These are phyloP conservation scores for Pedicia rivosa DNA, from an alignment of 2,888 invertebrate genomes.

Conservation along the genomic window DNA sequence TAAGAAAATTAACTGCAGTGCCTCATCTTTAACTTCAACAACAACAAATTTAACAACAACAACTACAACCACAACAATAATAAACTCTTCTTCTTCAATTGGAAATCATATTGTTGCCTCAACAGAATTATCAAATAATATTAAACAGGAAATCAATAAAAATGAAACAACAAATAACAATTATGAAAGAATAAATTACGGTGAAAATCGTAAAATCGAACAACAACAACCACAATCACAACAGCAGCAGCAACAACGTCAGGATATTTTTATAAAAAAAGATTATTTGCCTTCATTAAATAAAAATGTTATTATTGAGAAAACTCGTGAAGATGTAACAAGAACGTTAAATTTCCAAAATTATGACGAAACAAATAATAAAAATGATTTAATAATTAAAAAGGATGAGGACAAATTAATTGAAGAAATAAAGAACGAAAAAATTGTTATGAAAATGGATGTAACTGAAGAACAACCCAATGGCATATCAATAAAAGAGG, in stretches of 20 bases:
- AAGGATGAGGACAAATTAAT: constrained; percentile 5
- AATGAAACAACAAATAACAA: neutral
- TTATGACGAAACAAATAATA: constrained; percentile 1
- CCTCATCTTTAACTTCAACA: constrained; percentile 2
- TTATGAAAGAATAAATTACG: neutral
- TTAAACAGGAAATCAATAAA: constrained; percentile 2
- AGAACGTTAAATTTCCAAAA: constrained; percentile 22
- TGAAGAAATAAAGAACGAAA: constrained; percentile 4
- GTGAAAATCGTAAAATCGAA: no score
- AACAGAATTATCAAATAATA: constrained; percentile 2
- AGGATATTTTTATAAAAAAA: constrained; percentile 13
- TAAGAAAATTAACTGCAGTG: constrained; percentile 4
- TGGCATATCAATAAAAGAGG: neutral
- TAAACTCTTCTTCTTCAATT: neutral
- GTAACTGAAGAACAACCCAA: neutral
- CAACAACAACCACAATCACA: neutral
- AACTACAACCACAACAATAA: neutral
- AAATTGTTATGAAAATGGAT: neutral
- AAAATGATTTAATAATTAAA: constrained; percentile 1
- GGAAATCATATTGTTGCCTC: neutral
- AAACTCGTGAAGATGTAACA: constrained; percentile 25
- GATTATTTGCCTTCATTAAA: constrained; percentile 11
- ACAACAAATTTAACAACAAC: neutral
- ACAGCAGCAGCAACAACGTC: neutral
- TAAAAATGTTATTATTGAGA: constrained; percentile 13